phyloP scores from a whole-genome alignment of 1,140 invertebrate genomes.

The Drosophila rufa region DNA sequence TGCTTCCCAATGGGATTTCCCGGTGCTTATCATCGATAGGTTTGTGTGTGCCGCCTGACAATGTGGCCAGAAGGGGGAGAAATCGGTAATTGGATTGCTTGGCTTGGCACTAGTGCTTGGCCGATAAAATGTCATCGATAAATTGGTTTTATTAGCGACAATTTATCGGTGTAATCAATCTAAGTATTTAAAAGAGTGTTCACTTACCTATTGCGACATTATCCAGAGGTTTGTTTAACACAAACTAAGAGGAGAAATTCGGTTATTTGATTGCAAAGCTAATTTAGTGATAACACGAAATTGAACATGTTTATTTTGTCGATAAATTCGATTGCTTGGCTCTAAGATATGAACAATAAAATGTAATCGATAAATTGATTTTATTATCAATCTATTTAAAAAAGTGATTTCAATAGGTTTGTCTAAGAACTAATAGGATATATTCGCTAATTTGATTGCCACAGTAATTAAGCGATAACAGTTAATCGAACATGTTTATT shows the following conservation, averaged over 20 bases:
- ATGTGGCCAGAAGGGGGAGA: not conserved
- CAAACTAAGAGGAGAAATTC: not conserved
- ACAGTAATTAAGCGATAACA: no score
- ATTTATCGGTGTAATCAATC: conserved; percentile 18
- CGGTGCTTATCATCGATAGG: conserved; percentile 41
- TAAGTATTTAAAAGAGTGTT: conserved; percentile 5
- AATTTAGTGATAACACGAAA: not conserved
- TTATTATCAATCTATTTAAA: no score
- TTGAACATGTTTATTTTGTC: no score
- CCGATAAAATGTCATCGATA: conserved; percentile 32
- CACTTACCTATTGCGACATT: not conserved
- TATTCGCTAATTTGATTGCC: no score
- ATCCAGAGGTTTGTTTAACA: no score
- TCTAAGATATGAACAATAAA: no score
- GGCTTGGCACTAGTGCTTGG: conserved; percentile 18
- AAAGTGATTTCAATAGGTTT: no score
- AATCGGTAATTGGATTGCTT: conserved; percentile 39
- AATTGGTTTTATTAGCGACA: conserved; percentile 13
- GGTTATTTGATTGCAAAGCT: not conserved
- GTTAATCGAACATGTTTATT: no score
- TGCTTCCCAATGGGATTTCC: conserved; percentile 34
- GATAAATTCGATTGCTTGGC: no score
- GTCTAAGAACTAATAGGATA: no score
- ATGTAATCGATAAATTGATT: no score
- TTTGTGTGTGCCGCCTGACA: conserved; percentile 21